These are phyloP conservation scores for Papilio elwesi DNA, from an alignment of 2,888 invertebrate genomes.

Conservation along the genomic window DNA sequence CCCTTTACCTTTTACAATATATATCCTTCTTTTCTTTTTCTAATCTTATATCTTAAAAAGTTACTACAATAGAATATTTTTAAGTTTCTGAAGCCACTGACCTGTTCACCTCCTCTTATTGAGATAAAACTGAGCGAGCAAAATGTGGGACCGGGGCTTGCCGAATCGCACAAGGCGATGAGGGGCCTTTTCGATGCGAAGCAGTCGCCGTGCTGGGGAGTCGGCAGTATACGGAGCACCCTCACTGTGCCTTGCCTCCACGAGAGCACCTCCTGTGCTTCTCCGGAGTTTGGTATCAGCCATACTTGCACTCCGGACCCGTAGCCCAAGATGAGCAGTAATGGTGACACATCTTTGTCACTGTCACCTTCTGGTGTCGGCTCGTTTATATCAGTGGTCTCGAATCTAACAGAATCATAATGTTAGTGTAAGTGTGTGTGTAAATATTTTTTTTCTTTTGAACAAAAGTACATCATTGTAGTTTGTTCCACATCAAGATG, in stretches of 20 bases:
- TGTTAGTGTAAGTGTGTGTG: too few relatives aligned
- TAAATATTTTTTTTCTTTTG: too few relatives aligned
- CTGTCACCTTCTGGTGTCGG: conserved; percentile 88
- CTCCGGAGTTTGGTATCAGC: conserved; percentile 94
- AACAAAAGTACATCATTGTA: too few relatives aligned
- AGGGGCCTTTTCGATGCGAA: conserved; percentile 93
- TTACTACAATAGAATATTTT: neutral
- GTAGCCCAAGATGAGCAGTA: conserved; percentile 91
- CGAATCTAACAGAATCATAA: conserved; percentile 84
- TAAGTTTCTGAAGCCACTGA: conserved; percentile 51
- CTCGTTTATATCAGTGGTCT: conserved; percentile 93
- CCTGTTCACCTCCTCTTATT: conserved; percentile 91
- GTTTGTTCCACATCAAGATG: too few relatives aligned
- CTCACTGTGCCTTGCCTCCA: conserved; percentile 96
- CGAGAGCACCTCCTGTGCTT: conserved; percentile 97
- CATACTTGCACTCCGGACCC: conserved; percentile 88
- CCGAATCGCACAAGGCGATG: conserved; percentile 95
- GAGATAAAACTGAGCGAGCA: conserved; percentile 94
- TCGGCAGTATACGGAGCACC: conserved; percentile 93
- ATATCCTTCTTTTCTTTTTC: neutral
- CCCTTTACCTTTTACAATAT: neutral
- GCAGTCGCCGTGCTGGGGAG: conserved; percentile 89
- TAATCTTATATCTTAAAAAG: too few relatives aligned
- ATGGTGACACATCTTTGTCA: conserved; percentile 89
- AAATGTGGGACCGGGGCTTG: conserved; percentile 90